Base-by-base conservation (phyloP, 2,888 invertebrate genomes). In the Liodrosophila aerea region DNA sequence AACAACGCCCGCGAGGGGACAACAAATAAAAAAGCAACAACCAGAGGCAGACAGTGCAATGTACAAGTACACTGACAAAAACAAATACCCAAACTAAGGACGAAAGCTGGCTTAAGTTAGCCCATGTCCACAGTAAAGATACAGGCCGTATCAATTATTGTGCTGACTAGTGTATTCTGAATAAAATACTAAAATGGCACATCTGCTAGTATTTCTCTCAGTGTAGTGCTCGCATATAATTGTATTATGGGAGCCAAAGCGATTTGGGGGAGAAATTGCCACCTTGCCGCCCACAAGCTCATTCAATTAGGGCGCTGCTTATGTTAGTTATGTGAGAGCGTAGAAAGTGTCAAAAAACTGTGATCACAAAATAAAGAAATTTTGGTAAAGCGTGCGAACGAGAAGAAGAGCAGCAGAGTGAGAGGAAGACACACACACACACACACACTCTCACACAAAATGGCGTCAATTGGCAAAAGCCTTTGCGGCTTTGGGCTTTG, bases 391-490 rank as follows among this genome's bases (percentile, higher is more conserved):
- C 9, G 7, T 11, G 4, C n/a, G 7, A 16, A 12, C 2, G 36
- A 29, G 31, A 30, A n/a, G 33, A 11, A 22, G 15, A 8, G 44
- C 22, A n/a, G 29, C n/a, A 9, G 39, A 39, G 37, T 9, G 12
- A 15, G 12, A 7, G 65, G 52, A 51, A 41, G 61, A 44, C 36
- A 39, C 12, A 45, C 44, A n/a, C n/a, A n/a, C n/a, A n/a, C n/a
- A n/a, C n/a, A n/a, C n/a, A n/a, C n/a, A n/a, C n/a, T n/a, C n/a
- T n/a, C n/a, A n/a, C n/a, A 63, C 72, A 65, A 78, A 68, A 78
- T 65, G 64, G 67, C 77, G 65, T 57, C 68, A 7, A 57, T 64
- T 54, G 53, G 64, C 59, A 53, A 64, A 65, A 62, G 62, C 36
- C 57, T 45, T 58, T 64, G 60, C 53, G 56, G 60, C 53, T 58